Evolutionary conservation across 2,888 invertebrate genomes (phyloP).

Genomic region (Melanophora roralis): DNA sequence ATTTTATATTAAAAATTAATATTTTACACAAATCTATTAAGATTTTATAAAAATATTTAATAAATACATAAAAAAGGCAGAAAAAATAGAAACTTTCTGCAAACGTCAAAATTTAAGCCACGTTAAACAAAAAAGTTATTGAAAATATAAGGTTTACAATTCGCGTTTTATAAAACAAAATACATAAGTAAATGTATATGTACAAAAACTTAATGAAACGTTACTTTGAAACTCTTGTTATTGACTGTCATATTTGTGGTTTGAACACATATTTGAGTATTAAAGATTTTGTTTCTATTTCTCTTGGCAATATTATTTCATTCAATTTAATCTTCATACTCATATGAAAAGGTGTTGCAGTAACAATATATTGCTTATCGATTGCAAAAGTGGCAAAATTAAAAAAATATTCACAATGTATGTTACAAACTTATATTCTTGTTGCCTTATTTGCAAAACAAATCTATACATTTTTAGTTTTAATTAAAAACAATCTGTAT

Average conservation of each 20-base stretch:
- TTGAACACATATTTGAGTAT: background rate
- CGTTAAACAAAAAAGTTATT: conserved; percentile 9
- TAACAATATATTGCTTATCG: background rate
- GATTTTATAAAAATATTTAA: no score
- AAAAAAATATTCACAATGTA: no score
- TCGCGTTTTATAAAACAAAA: conserved; percentile 20
- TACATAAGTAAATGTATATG: background rate
- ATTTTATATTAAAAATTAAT: no score
- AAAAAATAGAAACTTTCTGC: conserved; percentile 37
- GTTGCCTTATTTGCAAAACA: no score
- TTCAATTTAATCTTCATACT: background rate
- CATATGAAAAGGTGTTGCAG: conserved; percentile 36
- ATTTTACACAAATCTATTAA: no score
- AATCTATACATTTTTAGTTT: no score
- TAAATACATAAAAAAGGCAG: no score
- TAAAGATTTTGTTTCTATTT: background rate
- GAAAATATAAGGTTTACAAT: background rate
- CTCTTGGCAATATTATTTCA: conserved; percentile 26
- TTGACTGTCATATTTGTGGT: conserved; percentile 45
- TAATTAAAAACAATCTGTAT: no score
- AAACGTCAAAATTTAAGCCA: conserved; percentile 22
- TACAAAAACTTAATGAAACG: conserved; percentile 49
- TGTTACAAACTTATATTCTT: no score
- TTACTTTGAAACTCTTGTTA: conserved; percentile 39
- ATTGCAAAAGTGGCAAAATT: no score